Conservation (phyloP, 2,797 vertebrate species). For the Sitta carolinensis region DNA sequence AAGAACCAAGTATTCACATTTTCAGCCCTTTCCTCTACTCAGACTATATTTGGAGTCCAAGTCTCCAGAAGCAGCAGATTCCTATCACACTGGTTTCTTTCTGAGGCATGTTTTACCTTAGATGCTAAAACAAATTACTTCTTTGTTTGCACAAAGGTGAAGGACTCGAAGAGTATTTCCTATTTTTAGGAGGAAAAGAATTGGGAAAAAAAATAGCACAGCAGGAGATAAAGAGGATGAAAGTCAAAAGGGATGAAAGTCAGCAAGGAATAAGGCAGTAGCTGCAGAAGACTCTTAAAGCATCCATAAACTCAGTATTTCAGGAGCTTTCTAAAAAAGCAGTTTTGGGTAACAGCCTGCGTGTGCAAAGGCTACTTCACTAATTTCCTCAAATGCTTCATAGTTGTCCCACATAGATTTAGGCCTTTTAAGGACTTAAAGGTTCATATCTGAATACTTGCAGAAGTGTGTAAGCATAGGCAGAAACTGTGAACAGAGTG, state of each 20-base stretch:
- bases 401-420: background rate
- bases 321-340: background rate
- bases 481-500: background rate
- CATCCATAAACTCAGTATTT: background rate
- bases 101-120: background rate
- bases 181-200: slow-evolving; percentile 12
- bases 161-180: background rate
- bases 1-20: background rate
- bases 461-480: background rate
- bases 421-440: background rate
- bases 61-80: slow-evolving; percentile 3
- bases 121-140: slow-evolving; percentile 19
- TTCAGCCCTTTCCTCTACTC: background rate
- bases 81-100: background rate
- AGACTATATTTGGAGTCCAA: background rate
- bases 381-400: background rate
- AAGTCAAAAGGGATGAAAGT: background rate
- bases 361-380: background rate
- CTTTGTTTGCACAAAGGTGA: slow-evolving; percentile 30
- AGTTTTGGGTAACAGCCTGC: background rate
- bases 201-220: background rate
- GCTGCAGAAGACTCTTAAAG: background rate
- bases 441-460: background rate
- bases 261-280: background rate
- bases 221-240: background rate